These are phyloP conservation scores for Trichonephila clavipes DNA, from an alignment of 1,140 invertebrate genomes.

Conservation along the genomic window DNA sequence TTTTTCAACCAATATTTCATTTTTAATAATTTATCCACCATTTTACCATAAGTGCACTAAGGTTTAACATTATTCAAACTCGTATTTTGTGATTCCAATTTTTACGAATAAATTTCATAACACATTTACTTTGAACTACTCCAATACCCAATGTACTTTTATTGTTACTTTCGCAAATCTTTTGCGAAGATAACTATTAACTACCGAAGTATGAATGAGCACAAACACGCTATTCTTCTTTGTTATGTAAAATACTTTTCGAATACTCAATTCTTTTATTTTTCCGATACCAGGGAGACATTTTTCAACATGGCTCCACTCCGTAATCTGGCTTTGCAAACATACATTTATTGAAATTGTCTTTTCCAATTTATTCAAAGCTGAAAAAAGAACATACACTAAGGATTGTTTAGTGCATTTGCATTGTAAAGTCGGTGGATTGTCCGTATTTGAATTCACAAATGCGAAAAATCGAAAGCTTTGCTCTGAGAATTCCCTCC, in stretches of 20 bases:
- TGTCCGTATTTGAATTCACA: conserved; percentile 17
- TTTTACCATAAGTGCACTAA: not conserved
- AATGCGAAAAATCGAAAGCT: conserved; percentile 14
- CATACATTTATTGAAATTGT: conserved; percentile 25
- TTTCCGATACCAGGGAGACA: not conserved
- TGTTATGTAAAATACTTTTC: conserved; percentile 28
- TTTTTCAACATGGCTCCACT: not conserved
- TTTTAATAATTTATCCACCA: not conserved
- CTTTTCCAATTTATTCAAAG: conserved; percentile 8
- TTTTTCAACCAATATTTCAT: not conserved
- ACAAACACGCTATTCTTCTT: not conserved
- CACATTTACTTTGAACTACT: not conserved
- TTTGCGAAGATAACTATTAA: not conserved
- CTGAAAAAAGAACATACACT: not conserved
- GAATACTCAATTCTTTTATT: not conserved
- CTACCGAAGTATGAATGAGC: not conserved
- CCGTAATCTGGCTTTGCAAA: not conserved
- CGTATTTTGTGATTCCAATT: not conserved
- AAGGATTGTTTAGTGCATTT: conserved; percentile 23
- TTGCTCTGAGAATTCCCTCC: not conserved
- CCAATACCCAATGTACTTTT: not conserved
- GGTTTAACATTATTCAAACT: not conserved
- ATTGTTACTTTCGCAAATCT: not conserved
- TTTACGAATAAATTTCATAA: not conserved
- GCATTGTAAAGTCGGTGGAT: conserved; percentile 17